Evolutionary conservation across 2,888 invertebrate species (phyloP), one percentile per base, ranked within the genome.

Genomic region (Calliopum simillimum): DNA sequence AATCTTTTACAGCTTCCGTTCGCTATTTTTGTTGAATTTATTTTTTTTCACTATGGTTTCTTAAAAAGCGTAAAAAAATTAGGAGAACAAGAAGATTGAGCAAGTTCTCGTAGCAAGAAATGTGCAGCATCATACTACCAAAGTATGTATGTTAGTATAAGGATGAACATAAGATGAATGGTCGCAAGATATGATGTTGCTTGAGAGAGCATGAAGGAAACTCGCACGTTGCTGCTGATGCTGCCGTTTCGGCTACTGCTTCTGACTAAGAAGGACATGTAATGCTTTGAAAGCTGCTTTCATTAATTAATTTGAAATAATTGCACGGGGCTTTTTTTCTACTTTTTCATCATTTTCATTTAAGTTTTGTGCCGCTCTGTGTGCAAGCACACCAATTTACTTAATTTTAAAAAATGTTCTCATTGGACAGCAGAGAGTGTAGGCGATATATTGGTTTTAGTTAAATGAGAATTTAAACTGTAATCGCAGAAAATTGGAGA

Each of bases 271-370:
- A 19, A 14, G 44, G 47, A 51, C 33, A 33, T 33, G 33, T 33
- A 33, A 33, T 33, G 33, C 33, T 33, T 5, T 41, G 49, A 49
- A 67, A 58, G 59, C 59, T 49, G 58, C 49, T 59, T 49, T 67
- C 58, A 67, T 67, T 67, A 67, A 67, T 67, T 67, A 67, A 67
- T 67, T 67, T 67, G 59, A 67, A 67, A 49, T 67, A 67, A 67
- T 67, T 59, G 33, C 67, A 59, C 51, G 23, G 67, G 49, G 33
- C 33, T 33, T 33, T 33, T n/a, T 8, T 33, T 33, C 33, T 5
- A 5, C 33, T 8, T 33, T 8, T 33, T 33, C 8, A 33, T 33
- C 33, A 33, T 33, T 33, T 33, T 33, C 8, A 6, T 33, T 33
- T 33, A 2, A 8, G 33, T 33, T 33, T 33, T 33, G 4, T 33